phyloP scores from a whole-genome alignment of 2,113 vertebrate genomes.

The Anser brachyrhynchus region DNA sequence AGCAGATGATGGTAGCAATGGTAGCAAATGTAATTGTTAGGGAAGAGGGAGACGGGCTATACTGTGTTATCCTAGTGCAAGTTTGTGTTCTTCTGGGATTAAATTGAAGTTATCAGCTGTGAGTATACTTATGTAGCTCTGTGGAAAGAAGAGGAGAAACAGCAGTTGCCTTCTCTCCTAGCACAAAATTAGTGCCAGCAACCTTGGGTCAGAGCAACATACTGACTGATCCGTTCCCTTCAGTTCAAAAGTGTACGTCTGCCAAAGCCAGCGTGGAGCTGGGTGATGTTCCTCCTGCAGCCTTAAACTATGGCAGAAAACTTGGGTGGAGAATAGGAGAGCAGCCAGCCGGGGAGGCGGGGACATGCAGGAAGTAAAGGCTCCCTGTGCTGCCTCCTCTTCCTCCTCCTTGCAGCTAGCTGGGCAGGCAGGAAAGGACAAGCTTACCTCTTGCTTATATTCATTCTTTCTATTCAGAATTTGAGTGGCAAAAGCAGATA shows the following conservation, averaged over 20 bases:
- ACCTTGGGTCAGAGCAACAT: rapidly evolving
- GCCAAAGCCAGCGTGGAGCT: background rate
- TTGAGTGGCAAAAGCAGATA: background rate
- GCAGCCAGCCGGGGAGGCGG: constrained; percentile 46
- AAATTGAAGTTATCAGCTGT: background rate
- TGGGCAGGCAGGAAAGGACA: background rate
- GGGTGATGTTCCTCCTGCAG: background rate
- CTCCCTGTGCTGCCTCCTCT: background rate
- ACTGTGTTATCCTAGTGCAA: background rate
- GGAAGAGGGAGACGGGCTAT: background rate
- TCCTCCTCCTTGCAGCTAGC: background rate
- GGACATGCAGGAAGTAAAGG: constrained; percentile 52
- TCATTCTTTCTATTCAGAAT: background rate
- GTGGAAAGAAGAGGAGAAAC: rapidly evolving
- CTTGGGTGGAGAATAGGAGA: constrained; percentile 44
- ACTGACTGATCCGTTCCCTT: rapidly evolving
- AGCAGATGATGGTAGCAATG: background rate
- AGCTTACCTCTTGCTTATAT: background rate
- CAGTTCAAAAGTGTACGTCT: rapidly evolving
- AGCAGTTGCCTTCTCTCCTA: background rate
- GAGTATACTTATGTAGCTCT: background rate
- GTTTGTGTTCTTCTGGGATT: background rate
- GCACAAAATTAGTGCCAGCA: background rate
- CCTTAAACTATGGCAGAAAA: background rate
- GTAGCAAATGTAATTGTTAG: background rate